Percentiles rank a stretch among this genome's conserved stretches.
Evolutionary conservation across 2,797 vertebrate species (phyloP).

Genomic region (Columba guinea): DNA sequence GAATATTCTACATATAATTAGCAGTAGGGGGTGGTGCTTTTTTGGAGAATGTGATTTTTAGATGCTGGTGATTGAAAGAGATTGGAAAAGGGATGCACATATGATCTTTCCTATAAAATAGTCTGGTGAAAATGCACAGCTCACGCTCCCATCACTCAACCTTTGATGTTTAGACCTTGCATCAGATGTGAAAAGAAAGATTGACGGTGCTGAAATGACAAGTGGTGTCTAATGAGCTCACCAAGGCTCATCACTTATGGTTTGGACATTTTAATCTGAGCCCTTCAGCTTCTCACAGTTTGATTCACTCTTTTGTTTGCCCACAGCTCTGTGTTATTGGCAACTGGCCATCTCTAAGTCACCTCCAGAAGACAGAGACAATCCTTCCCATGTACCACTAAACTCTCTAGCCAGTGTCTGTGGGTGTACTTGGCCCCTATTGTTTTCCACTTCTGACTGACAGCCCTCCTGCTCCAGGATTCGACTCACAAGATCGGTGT

Average conservation of each 20-base stretch:
- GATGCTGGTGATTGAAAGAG: not conserved
- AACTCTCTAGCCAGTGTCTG: not conserved
- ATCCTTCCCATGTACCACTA: not conserved
- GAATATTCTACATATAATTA: conserved; percentile 34
- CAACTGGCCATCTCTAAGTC: not conserved
- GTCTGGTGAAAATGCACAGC: conserved; percentile 24
- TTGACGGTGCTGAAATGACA: not conserved
- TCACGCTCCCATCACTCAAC: accelerated
- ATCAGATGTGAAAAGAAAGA: conserved; percentile 4
- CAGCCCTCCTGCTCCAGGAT: not conserved
- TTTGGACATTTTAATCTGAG: conserved; percentile 9
- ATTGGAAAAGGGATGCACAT: not conserved
- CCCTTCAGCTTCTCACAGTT: not conserved
- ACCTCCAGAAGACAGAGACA: not conserved
- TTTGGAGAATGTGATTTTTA: conserved; percentile 14
- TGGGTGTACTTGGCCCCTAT: not conserved
- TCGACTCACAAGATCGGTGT: not conserved
- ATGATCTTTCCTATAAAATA: conserved; percentile 18
- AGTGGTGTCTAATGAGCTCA: conserved; percentile 20
- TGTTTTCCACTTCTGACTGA: not conserved
- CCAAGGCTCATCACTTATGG: not conserved
- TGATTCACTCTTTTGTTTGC: not conserved
- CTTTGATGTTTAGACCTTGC: conserved; percentile 41
- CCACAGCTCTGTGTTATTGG: not conserved
- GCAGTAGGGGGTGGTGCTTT: not conserved